A percentile compares a stretch with the other conserved stretches of the same genome.
phyloP scores from a whole-genome alignment of 2,797 vertebrate species.

The Macroramphosus scolopax region DNA sequence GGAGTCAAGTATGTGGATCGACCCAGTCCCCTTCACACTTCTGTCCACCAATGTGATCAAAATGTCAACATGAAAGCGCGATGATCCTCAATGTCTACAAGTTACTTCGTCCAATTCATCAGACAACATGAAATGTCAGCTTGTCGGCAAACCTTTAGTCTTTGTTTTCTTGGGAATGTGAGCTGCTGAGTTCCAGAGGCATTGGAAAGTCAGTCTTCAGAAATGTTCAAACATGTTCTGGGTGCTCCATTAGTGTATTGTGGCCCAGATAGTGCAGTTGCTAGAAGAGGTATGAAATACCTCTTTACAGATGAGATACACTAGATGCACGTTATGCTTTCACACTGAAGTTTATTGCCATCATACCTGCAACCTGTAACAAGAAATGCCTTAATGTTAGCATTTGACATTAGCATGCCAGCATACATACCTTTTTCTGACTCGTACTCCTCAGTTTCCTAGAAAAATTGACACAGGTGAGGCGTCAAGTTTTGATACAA shows the following conservation, averaged over 20 bases:
- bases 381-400: constrained; percentile 26
- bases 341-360: constrained; percentile 25
- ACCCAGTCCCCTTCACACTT: constrained; percentile 6
- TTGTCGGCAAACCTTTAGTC: constrained; percentile 16
- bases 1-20: constrained; percentile 1
- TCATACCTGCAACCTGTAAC: constrained; percentile 4
- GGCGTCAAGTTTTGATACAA: neutral
- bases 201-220: constrained; percentile 16
- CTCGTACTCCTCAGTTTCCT: constrained; percentile 93
- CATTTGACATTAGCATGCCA: constrained; percentile 21
- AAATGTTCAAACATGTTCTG: constrained; percentile 5
- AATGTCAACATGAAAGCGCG: constrained; percentile 7
- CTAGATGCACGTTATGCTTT: constrained; percentile 1
- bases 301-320: too few species aligned
- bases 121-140: constrained; percentile 16
- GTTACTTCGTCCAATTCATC: constrained; percentile 12
- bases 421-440: constrained; percentile 95
- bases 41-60: constrained; percentile 24
- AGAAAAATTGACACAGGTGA: constrained; percentile 35
- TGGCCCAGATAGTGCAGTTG: constrained; percentile 9
- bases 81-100: constrained; percentile 14
- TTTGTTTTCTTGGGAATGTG: constrained; percentile 11
- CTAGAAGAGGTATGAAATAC: constrained; percentile 24
- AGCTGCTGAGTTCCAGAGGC: constrained; percentile 15
- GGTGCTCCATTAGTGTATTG: constrained; percentile 2